Conservation (phyloP, 2,888 invertebrate species). For the Meganola albula region DNA sequence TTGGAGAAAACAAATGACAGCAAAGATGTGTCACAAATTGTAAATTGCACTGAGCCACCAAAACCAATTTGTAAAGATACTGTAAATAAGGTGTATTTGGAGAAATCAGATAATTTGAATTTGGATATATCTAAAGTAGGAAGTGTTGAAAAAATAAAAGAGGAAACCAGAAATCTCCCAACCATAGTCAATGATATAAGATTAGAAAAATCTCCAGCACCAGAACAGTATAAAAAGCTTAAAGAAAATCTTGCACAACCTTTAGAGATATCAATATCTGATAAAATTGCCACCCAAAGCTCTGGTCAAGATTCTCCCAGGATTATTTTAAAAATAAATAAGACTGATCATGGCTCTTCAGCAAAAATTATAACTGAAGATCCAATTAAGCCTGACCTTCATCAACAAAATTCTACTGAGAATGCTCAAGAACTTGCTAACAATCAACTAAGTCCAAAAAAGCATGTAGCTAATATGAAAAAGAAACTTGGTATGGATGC, state of each 20-base stretch:
- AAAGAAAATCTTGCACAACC: conserved; percentile 60
- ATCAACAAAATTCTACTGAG: conserved; percentile 39
- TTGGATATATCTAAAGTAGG: conserved; percentile 29
- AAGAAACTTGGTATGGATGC: conserved; percentile 44
- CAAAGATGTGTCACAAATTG: conserved; percentile 29
- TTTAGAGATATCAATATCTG: conserved; percentile 67
- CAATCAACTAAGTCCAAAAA: conserved; percentile 49
- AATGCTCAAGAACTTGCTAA: conserved; percentile 46
- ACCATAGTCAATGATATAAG: conserved; percentile 30
- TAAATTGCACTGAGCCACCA: conserved; percentile 32
- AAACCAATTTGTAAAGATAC: conserved; percentile 23
- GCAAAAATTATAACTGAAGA: conserved; percentile 72
- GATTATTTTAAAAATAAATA: conserved; percentile 82
- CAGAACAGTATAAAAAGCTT: conserved; percentile 42
- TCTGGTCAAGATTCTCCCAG: conserved; percentile 74
- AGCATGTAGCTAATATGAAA: conserved; percentile 47
- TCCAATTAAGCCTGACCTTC: conserved; percentile 41
- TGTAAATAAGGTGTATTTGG: conserved; percentile 29
- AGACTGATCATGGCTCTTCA: conserved; percentile 75
- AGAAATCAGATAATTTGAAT: conserved; percentile 19
- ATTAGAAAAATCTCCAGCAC: conserved; percentile 34
- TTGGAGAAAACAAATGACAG: conserved; percentile 54
- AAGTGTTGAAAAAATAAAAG: conserved; percentile 25
- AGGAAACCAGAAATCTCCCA: conserved; percentile 16
- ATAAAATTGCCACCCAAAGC: conserved; percentile 54